These are phyloP conservation scores for Helobdella robusta DNA, from an alignment of 2,888 invertebrate genomes.

Conservation along the genomic window DNA sequence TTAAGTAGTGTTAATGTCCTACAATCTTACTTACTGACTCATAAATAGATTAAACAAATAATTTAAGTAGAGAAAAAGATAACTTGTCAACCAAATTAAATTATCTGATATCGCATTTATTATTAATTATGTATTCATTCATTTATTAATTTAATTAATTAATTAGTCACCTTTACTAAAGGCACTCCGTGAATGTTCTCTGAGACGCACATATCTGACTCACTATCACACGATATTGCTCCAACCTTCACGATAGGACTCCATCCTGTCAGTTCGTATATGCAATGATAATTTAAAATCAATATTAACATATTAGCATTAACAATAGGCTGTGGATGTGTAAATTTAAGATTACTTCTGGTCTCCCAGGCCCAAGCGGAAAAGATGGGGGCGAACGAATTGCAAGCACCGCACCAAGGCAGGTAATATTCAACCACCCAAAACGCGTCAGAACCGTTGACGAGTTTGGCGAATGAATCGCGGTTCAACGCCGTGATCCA, in stretches of 20 bases:
- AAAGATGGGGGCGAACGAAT: not conserved
- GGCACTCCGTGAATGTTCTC: not conserved
- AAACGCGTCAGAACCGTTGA: not conserved
- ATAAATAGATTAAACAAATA: too few species aligned
- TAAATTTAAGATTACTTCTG: not conserved
- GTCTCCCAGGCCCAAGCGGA: not conserved
- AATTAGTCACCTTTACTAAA: not conserved
- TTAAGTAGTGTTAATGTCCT: too few species aligned
- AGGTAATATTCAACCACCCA: constrained; percentile 7
- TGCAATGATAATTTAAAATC: too few species aligned
- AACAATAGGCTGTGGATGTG: not conserved
- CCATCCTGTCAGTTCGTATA: too few species aligned
- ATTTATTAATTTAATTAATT: too few species aligned
- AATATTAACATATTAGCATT: not conserved
- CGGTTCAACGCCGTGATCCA: too few species aligned
- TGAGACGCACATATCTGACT: not conserved
- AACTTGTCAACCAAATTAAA: too few species aligned
- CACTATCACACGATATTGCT: not conserved
- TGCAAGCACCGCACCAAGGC: constrained; percentile 14
- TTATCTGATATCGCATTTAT: too few species aligned
- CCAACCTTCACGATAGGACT: not conserved
- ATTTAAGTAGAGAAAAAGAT: too few species aligned
- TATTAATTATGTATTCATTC: too few species aligned
- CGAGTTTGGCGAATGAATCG: too few species aligned
- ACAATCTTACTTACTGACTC: too few species aligned